These are phyloP conservation scores for Eolophus roseicapilla DNA, from an alignment of 2,113 vertebrate species.

Conservation along the genomic window DNA sequence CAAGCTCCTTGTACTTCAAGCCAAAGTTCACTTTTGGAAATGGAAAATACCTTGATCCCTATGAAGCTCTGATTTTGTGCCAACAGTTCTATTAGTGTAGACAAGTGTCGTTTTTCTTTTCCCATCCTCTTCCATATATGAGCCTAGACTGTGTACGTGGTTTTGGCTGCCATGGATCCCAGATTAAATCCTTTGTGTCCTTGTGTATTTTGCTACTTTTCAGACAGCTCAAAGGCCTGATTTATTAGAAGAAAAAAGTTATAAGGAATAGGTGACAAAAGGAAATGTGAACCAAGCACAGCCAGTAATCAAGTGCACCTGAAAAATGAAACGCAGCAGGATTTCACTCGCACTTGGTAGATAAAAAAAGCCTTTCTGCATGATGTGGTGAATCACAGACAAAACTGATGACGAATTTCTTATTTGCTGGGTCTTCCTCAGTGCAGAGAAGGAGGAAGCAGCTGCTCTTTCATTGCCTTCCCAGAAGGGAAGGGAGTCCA, in stretches of 20 bases:
- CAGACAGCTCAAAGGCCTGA: not conserved
- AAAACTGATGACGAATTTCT: not conserved
- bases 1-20: not conserved
- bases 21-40: not conserved
- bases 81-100: not conserved
- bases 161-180: not conserved
- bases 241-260: not conserved
- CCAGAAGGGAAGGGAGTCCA: not conserved
- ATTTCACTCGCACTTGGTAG: not conserved
- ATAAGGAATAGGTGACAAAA: not conserved
- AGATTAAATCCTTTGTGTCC: not conserved
- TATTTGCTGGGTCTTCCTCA: not conserved
- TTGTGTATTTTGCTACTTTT: not conserved
- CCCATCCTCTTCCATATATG: not conserved
- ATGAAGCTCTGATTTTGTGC: not conserved
- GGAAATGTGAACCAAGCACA: not conserved
- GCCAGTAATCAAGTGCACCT: not conserved
- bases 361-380: not conserved
- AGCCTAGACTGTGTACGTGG: not conserved
- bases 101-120: not conserved
- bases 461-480: not conserved
- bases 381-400: not conserved
- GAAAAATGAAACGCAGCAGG: not conserved
- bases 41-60: not conserved
- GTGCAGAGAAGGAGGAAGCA: not conserved